Evolutionary conservation across 2,888 invertebrate genomes (phyloP), one percentile per base, ranked within the genome.

Genomic region (Melolontha melolontha): DNA sequence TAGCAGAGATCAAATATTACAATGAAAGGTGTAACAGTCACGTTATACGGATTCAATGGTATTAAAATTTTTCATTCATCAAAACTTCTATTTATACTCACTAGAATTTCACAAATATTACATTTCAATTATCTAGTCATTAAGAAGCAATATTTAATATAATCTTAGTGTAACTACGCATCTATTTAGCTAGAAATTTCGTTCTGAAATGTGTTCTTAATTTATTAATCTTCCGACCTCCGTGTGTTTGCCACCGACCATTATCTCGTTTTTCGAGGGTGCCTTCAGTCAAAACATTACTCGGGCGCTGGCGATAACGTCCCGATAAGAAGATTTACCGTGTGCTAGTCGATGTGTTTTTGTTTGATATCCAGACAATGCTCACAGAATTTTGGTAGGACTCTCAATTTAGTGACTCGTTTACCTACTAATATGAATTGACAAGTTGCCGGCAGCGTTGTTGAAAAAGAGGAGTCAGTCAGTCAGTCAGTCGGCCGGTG

Each of bases 251-350:
- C 50, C 34, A 27, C 64, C 8, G 39, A 50, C 57, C 67, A 44
- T 59, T 65, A 67, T 70, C 70, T 68, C 47, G 22, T 42, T 71
- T 70, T 72, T 73, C 67, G 72, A 73, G 73, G 69, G 63, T 70
- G 64, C 70, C 73, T 73, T 73, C 73, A 72, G 74, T 74, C 74
- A 73, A 73, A 74, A 74, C 72, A 74, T 29, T 65, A 57, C 66
- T 47, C 50, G 64, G 67, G 41, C 55, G 41, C 59, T 51, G 64
- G 57, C 67, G 74, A 74, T 73, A 72, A 71, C 66, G 66, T 47
- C 47, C 59, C 51, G 72, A 72, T 72, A 72, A 72, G 71, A 69
- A 70, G 72, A 72, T 74, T 74, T 74, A 74, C 68, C 70, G 72
- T 64, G 59, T 44, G 44, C 44, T 27, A 14, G 29, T 34, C 10